These are phyloP conservation scores for Drosophila algonquin DNA, from an alignment of 2,888 invertebrate species.

Conservation along the genomic window DNA sequence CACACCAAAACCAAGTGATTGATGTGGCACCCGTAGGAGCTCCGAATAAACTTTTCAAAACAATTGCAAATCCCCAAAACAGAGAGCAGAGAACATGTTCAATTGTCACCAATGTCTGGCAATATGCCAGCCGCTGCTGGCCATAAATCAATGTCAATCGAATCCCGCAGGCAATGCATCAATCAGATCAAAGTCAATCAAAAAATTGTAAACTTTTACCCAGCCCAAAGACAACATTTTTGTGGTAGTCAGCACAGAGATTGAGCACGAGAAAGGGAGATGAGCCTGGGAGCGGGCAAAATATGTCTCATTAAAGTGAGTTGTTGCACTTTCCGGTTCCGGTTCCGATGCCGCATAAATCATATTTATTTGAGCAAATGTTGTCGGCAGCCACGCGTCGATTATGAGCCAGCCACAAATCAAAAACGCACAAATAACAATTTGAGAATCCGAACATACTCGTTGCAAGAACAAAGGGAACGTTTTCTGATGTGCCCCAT, in stretches of 20 bases:
- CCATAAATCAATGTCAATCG: slow-evolving; percentile 75
- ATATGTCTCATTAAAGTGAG: slow-evolving; percentile 35
- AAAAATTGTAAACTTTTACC: slow-evolving; percentile 52
- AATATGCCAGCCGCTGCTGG: slow-evolving; percentile 51
- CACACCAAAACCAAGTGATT: slow-evolving; percentile 14
- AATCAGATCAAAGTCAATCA: slow-evolving; percentile 69
- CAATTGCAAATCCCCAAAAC: slow-evolving; percentile 29
- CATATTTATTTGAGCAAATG: slow-evolving; percentile 65
- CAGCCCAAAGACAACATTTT: slow-evolving; percentile 8
- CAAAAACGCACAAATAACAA: slow-evolving; percentile 60
- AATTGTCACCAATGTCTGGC: slow-evolving; percentile 41
- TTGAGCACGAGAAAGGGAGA: neutral
- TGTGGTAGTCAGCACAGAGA: slow-evolving; percentile 2
- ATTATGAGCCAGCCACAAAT: slow-evolving; percentile 54
- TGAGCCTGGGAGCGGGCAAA: neutral
- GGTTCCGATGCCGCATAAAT: slow-evolving; percentile 61
- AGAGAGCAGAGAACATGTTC: slow-evolving; percentile 25
- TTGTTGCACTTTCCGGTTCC: slow-evolving; percentile 39
- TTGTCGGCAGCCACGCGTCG: slow-evolving; percentile 34
- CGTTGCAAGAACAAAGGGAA: slow-evolving; percentile 11
- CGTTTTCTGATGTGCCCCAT: slow-evolving; percentile 45
- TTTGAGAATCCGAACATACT: slow-evolving; percentile 27
- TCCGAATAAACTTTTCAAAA: slow-evolving; percentile 28
- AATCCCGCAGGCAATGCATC: slow-evolving; percentile 50
- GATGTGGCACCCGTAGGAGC: slow-evolving; percentile 3